Conservation (phyloP, 2,113 vertebrate genomes). For the Petrocephalus zakoni region DNA sequence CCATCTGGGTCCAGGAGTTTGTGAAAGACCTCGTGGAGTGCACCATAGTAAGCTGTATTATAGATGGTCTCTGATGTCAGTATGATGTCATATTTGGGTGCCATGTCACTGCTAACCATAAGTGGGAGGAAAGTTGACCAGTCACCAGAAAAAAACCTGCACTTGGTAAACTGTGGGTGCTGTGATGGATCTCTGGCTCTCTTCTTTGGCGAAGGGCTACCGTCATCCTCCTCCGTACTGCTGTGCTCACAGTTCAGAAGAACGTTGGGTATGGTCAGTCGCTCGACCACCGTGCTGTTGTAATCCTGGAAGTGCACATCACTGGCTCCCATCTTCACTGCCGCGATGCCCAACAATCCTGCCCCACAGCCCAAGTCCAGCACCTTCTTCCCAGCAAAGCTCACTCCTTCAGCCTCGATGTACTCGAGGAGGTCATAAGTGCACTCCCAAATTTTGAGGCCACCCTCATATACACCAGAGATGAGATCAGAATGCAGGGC, state of each 20-base stretch:
- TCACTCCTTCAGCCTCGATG: constrained; percentile 60
- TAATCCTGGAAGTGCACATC: constrained; percentile 92
- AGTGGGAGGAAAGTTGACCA: constrained; percentile 77
- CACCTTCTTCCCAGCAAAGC: constrained; percentile 68
- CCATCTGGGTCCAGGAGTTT: constrained; percentile 52
- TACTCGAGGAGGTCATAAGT: constrained; percentile 83
- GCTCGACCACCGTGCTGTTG: constrained; percentile 84
- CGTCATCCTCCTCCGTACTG: constrained; percentile 1
- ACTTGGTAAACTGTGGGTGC: constrained; percentile 41
- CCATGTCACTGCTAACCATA: constrained; percentile 50
- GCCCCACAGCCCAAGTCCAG: constrained; percentile 91
- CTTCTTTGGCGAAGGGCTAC: constrained; percentile 40
- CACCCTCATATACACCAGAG: constrained; percentile 88
- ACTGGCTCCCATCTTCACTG: constrained; percentile 67
- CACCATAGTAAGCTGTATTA: constrained; percentile 73
- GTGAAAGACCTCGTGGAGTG: constrained; percentile 70
- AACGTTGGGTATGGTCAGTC: constrained; percentile 79
- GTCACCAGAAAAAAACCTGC: constrained; percentile 84
- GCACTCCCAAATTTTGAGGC: constrained; percentile 95
- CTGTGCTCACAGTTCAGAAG: constrained; percentile 64
- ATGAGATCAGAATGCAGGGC: constrained; percentile 83
- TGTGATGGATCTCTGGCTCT: constrained; percentile 42
- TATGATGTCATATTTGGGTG: constrained; percentile 76
- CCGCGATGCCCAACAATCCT: constrained; percentile 79
- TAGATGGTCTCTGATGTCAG: constrained; percentile 94